Evolutionary conservation across 2,888 invertebrate genomes (phyloP).

Genomic region (Yponomeuta plumbellus): DNA sequence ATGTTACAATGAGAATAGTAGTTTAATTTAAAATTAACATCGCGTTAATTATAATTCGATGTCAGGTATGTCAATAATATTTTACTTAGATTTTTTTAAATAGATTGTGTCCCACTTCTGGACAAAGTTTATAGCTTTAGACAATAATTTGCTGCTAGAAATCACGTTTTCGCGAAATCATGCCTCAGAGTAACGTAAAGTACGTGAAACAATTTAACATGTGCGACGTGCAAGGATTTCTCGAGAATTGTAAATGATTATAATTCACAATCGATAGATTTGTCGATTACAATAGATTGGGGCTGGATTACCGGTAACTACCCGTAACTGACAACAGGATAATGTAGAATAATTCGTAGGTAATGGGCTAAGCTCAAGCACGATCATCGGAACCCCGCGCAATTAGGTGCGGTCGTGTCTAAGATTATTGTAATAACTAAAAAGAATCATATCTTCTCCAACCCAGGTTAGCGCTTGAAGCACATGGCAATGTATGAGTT

Average conservation of each 20-base stretch:
- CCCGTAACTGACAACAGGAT: constrained; percentile 9
- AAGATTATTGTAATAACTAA: constrained; percentile 72
- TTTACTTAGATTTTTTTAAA: no score
- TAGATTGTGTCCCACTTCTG: no score
- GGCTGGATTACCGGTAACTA: not conserved
- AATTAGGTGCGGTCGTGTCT: constrained; percentile 71
- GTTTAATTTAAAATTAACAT: no score
- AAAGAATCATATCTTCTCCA: constrained; percentile 56
- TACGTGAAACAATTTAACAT: constrained; percentile 44
- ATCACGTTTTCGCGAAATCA: no score
- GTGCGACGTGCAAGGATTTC: constrained; percentile 44
- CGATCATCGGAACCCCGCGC: constrained; percentile 64
- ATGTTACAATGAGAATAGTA: no score
- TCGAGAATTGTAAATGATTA: constrained; percentile 39
- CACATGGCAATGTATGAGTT: no score
- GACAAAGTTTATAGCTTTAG: no score
- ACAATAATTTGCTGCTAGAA: no score
- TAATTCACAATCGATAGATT: constrained; percentile 29
- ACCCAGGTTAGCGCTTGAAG: no score
- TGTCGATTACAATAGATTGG: not conserved
- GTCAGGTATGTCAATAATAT: no score
- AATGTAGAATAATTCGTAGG: constrained; percentile 40
- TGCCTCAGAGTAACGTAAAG: no score
- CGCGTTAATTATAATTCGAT: no score
- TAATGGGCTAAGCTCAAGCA: constrained; percentile 31